phyloP scores from a whole-genome alignment of 1,140 invertebrate genomes.

The Agrilus planipennis region DNA sequence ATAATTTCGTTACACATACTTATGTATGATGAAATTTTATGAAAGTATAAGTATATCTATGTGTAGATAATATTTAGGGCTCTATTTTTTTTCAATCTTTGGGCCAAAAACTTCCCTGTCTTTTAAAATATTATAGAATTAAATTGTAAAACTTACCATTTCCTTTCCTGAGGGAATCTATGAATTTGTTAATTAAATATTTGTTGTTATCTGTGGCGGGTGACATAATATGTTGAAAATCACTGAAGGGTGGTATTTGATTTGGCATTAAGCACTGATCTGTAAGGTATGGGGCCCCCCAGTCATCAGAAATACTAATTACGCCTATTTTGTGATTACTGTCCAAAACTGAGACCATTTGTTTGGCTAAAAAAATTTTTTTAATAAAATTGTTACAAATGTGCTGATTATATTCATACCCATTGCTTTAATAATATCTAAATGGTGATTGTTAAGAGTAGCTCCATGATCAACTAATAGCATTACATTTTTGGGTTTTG shows the following conservation, averaged over 20 bases:
- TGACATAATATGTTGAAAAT: slow-evolving; percentile 7
- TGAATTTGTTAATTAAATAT: slow-evolving; percentile 29
- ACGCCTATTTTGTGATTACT: slow-evolving; percentile 43
- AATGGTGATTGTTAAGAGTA: slow-evolving; percentile 44
- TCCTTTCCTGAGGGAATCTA: slow-evolving; percentile 34
- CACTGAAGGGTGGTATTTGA: slow-evolving; percentile 13
- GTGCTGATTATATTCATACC: slow-evolving; percentile 26
- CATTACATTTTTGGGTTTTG: slow-evolving; percentile 42
- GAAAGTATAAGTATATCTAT: slow-evolving; percentile 36
- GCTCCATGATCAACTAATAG: slow-evolving; percentile 53
- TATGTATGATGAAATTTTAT: no score
- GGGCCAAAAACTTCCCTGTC: no score
- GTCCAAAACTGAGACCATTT: slow-evolving; percentile 33
- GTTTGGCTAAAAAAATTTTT: slow-evolving; percentile 32
- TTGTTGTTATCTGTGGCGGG: slow-evolving; percentile 31
- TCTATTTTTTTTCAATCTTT: no score
- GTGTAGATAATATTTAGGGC: no score
- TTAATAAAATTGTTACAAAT: slow-evolving; percentile 5
- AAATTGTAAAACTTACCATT: slow-evolving; percentile 33
- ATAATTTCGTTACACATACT: no score
- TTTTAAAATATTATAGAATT: no score
- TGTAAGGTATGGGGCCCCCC: slow-evolving; percentile 16
- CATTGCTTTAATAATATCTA: slow-evolving; percentile 45
- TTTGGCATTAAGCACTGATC: slow-evolving; percentile 19
- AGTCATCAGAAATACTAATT: slow-evolving; percentile 39